Base-by-base conservation (phyloP, 2,888 invertebrate species). In the Pseudeuparius sepicola region DNA sequence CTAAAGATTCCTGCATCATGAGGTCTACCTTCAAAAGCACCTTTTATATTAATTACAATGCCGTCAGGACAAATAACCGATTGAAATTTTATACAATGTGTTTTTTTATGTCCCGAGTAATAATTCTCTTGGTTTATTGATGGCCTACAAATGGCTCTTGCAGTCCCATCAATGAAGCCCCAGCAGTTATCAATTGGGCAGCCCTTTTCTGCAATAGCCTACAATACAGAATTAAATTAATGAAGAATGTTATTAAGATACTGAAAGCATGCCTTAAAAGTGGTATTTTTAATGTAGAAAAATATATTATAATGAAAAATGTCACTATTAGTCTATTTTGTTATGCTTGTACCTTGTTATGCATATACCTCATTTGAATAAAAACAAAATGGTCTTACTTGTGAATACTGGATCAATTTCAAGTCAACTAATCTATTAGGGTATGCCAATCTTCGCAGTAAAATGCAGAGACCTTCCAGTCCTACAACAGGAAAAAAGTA, bases 131-230 rank as follows among this genome's bases (percentile, higher is more conserved):
- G 40, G n/a, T 40, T 26, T 16, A 30, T 16, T 14, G 36, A 30
- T 34, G 44, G 42, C 24, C 44, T 17, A 29, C 44, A 44, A 24
- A 44, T 41, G 5, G 37, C 24, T 26, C 44, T 25, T 20, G 24
- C 31, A 10, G 42, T 44, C 11, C 44, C 42, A 40, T 42, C 42
- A 20, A 44, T 44, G 24, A 44, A 44, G 14, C 37, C 44, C 37
- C 37, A 40, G 26, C 39, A 39, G 12, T 41, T n/a, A n/a, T n/a
- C n/a, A n/a, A n/a, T n/a, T n/a, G n/a, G n/a, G 20, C 20, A 20
- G 20, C 9, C 9, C 6, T 20, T 7, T 9, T 20, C 20, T 20
- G 20, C 20, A 20, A 20, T 20, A 20, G n/a, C n/a, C n/a, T n/a
- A n/a, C n/a, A n/a, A n/a, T n/a, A n/a, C n/a, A n/a, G n/a, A n/a